These are phyloP conservation scores for Kuschelorhynchus macadamiae DNA, from an alignment of 2,888 invertebrate genomes.

Conservation along the genomic window DNA sequence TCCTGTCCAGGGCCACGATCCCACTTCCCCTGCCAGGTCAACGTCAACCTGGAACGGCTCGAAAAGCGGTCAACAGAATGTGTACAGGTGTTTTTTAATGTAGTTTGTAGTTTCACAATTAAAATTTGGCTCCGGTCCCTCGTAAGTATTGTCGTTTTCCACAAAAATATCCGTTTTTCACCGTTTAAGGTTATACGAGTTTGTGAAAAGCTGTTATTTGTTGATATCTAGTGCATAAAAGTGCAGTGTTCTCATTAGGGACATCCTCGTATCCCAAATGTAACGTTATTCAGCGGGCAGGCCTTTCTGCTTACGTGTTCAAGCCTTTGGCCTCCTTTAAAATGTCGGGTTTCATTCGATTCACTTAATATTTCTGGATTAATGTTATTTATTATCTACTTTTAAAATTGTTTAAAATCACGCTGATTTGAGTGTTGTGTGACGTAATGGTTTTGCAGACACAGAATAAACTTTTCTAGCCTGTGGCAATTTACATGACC, in stretches of 20 bases:
- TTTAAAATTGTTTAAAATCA: slow-evolving; percentile 29
- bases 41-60: slow-evolving; percentile 66
- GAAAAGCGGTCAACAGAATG: slow-evolving; percentile 69
- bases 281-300: slow-evolving; percentile 61
- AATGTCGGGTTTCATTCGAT: slow-evolving; percentile 1
- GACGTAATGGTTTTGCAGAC: slow-evolving; percentile 61
- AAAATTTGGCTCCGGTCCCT: slow-evolving; percentile 38
- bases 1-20: slow-evolving; percentile 62
- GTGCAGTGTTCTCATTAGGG: slow-evolving; percentile 65
- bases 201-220: slow-evolving; percentile 56
- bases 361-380: slow-evolving; percentile 11
- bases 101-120: slow-evolving; percentile 62
- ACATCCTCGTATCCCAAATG: slow-evolving; percentile 63
- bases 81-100: slow-evolving; percentile 69
- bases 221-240: slow-evolving; percentile 67
- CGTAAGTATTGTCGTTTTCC: slow-evolving; percentile 50
- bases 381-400: slow-evolving; percentile 10
- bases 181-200: slow-evolving; percentile 46
- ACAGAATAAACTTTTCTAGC: slow-evolving; percentile 44
- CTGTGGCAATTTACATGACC: slow-evolving; percentile 47
- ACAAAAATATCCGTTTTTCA: slow-evolving; percentile 52
- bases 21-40: slow-evolving; percentile 66
- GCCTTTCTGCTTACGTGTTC: slow-evolving; percentile 59
- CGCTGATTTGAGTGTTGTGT: slow-evolving; percentile 52
- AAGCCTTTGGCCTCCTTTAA: slow-evolving; percentile 39